phyloP scores from a whole-genome alignment of 2,797 vertebrate genomes.

The Nyctalus aviator region DNA sequence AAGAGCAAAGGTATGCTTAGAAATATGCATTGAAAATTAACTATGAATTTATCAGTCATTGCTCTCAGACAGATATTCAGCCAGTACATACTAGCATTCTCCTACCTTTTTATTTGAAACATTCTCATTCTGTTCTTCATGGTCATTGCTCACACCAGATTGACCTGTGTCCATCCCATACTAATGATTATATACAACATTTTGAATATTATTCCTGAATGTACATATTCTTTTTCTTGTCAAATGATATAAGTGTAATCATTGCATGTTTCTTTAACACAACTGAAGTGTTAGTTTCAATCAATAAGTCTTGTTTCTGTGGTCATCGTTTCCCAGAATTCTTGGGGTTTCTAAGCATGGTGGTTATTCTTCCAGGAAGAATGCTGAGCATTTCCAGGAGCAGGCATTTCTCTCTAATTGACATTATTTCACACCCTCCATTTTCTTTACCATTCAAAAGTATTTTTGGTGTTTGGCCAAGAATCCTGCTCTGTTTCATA shows the following conservation, averaged over 20 bases:
- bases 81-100: background rate
- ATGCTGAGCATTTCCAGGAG: constrained; percentile 56
- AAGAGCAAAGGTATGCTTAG: background rate
- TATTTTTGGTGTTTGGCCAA: constrained; percentile 81
- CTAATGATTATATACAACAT: background rate
- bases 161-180: background rate
- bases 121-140: constrained; percentile 32
- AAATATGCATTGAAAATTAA: constrained; percentile 32
- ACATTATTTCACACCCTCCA: constrained; percentile 80
- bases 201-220: constrained; percentile 11
- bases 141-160: background rate
- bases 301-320: constrained; percentile 66
- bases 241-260: background rate
- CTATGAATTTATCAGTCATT: background rate
- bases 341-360: background rate
- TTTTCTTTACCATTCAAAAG: constrained; percentile 81
- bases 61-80: background rate
- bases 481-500: constrained; percentile 74
- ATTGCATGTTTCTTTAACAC: constrained; percentile 54
- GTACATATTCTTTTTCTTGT: constrained; percentile 46
- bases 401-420: constrained; percentile 69
- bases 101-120: constrained; percentile 23
- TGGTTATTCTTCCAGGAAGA: constrained; percentile 72
- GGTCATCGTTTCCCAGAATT: constrained; percentile 69
- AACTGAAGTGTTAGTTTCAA: constrained; percentile 64